Conservation (phyloP, 1,140 invertebrate genomes). For the Patella vulgata region DNA sequence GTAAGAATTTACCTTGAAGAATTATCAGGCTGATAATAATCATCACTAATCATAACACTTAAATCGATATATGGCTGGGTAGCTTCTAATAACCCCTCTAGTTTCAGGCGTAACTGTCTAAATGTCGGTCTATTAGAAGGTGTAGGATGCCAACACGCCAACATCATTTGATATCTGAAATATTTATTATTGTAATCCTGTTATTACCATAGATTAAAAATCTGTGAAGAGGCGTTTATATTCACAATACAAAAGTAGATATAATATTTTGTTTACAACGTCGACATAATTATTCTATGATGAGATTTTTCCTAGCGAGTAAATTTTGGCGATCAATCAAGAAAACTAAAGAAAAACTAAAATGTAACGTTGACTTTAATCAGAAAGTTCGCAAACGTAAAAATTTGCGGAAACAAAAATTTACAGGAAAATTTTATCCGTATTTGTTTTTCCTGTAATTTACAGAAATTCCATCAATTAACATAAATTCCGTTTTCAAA, state of each 20-base stretch:
- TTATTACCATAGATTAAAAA: not conserved
- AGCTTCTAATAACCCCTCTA: slow-evolving; percentile 71
- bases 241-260: not conserved
- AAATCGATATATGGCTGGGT: slow-evolving; percentile 56
- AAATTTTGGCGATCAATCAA: not conserved
- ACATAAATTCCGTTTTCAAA: too few species aligned
- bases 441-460: too few species aligned
- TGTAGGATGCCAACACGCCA: slow-evolving; percentile 83
- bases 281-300: too few species aligned
- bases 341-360: not conserved
- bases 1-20: too few species aligned
- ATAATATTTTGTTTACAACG: not conserved
- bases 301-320: not conserved
- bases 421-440: not conserved
- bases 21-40: slow-evolving; percentile 36
- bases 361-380: not conserved
- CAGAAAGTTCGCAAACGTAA: not conserved
- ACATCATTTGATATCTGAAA: slow-evolving; percentile 76
- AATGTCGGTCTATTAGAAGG: slow-evolving; percentile 82
- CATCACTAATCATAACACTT: slow-evolving; percentile 38
- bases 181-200: too few species aligned
- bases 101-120: slow-evolving; percentile 74
- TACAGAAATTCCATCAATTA: too few species aligned
- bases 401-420: not conserved
- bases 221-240: not conserved